Evolutionary conservation across 1,140 invertebrate species (phyloP).

Genomic region (Drosophila gunungcola): DNA sequence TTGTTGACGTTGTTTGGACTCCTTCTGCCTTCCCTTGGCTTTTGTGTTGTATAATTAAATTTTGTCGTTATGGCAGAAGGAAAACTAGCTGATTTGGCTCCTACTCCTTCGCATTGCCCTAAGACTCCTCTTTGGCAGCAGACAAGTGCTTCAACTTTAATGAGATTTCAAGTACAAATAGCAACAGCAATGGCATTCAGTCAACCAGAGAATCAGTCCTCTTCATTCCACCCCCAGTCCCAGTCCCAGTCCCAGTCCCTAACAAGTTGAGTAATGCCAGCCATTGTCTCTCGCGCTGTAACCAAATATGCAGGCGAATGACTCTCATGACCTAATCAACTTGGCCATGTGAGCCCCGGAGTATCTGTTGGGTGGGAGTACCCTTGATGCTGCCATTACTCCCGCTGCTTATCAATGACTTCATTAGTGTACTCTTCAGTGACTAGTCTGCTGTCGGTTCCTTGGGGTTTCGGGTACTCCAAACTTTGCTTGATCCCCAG

Average conservation of each 20-base stretch:
- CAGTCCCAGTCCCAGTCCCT: not conserved
- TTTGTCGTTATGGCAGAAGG: slow-evolving; percentile 42
- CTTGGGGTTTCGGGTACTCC: slow-evolving; percentile 34
- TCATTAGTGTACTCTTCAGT: slow-evolving; percentile 69
- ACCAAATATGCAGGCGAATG: slow-evolving; percentile 66
- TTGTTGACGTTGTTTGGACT: slow-evolving; percentile 54
- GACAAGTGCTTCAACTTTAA: slow-evolving; percentile 77
- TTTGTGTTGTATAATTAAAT: slow-evolving; percentile 77
- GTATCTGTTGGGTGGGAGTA: not conserved
- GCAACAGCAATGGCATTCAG: slow-evolving; percentile 41
- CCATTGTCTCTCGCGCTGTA: slow-evolving; percentile 67
- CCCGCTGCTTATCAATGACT: slow-evolving; percentile 75
- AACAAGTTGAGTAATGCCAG: slow-evolving; percentile 42
- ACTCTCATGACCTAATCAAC: slow-evolving; percentile 63
- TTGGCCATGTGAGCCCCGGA: slow-evolving; percentile 24
- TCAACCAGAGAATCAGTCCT: slow-evolving; percentile 7
- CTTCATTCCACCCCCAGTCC: not conserved
- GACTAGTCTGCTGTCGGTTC: slow-evolving; percentile 27
- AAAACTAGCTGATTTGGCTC: slow-evolving; percentile 12
- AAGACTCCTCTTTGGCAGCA: slow-evolving; percentile 40
- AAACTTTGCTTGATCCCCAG: slow-evolving; percentile 31
- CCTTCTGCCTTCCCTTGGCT: slow-evolving; percentile 25
- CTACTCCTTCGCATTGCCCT: slow-evolving; percentile 19
- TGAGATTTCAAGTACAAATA: slow-evolving; percentile 82
- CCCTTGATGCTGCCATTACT: slow-evolving; percentile 34